A percentile compares a stretch with the other conserved stretches of the same genome.
Evolutionary conservation across 2,797 vertebrate species (phyloP).

Genomic region (Lithobates pipiens): DNA sequence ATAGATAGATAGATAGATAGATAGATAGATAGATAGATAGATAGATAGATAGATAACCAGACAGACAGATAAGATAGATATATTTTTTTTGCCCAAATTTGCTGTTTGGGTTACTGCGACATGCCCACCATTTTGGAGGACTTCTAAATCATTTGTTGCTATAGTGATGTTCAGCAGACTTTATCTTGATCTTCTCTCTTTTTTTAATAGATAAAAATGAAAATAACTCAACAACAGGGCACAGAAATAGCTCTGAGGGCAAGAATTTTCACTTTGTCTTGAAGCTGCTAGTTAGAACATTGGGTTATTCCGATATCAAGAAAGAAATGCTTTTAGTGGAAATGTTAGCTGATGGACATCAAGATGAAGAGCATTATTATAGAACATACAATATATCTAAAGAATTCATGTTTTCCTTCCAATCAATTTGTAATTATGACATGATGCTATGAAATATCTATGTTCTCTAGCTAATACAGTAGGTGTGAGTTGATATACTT

Average conservation of each 20-base stretch:
- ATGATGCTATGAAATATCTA: not conserved
- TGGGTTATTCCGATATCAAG: not conserved
- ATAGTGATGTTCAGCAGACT: slow-evolving; percentile 22
- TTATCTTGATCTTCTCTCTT: slow-evolving; percentile 30
- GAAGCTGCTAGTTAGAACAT: not conserved
- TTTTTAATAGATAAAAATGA: slow-evolving; percentile 5
- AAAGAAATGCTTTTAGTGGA: not conserved
- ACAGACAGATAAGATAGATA: too few relatives aligned
- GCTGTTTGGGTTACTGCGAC: not conserved
- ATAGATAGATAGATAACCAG: too few relatives aligned
- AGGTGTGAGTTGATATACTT: not conserved
- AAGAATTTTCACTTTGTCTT: slow-evolving; percentile 2
- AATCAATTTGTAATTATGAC: not conserved
- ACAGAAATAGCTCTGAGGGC: slow-evolving; percentile 1
- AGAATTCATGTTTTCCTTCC: not conserved
- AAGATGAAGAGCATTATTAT: not conserved
- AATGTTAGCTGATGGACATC: not conserved
- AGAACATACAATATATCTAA: not conserved
- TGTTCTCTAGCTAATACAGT: not conserved
- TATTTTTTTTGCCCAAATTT: too few relatives aligned
- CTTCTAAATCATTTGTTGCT: slow-evolving; percentile 23
- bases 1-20: too few relatives aligned
- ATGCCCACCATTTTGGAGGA: not conserved
- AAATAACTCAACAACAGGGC: slow-evolving; percentile 16
- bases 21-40: too few relatives aligned